Evolutionary conservation across 2,888 invertebrate genomes (phyloP), one percentile per base, ranked within the genome.

Genomic region (Steinernema scapterisci): DNA sequence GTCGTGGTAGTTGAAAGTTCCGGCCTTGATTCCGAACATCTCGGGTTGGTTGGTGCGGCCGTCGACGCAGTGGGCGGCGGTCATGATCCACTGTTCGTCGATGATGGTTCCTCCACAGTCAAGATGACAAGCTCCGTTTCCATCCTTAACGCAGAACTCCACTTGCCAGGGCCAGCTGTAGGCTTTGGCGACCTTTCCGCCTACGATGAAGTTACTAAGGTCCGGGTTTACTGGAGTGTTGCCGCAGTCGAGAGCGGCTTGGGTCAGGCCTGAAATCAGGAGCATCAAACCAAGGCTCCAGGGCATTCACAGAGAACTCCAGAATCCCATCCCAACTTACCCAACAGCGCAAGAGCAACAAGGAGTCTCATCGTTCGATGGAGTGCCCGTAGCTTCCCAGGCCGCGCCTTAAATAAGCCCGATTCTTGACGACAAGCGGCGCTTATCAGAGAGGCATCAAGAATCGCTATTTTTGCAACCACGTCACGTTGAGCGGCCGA

Each of bases 81-180:
- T 54, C 56, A 75, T 63, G 23, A 75, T 46, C 75, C 74, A 75
- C 21, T 74, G 44, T 13, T 73, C 31, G 54, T 73, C 73, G 52
- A 75, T 74, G 16, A 75, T 45, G 3, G 56, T 43, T 16, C 75
- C 75, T 44, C 75, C 75, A 48, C 75, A 75, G 25, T 23, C 16
- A 27, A 74, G 56, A n/a, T 25, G 38, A n/a, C 73, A 56, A n/a
- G 13, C 23, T 23, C 73, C 73, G 46, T 71, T 31, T 19, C 38
- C 70, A 44, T 73, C 56, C 27, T 70, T 70, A 23, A 70, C 43
- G 46, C 74, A 74, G 43, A 74, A 45, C 43, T 74, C 76, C 0
- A 43, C 76, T 52, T 76, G 75, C 76, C 76, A 76, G 27, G 76
- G 76, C 76, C 76, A 76, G 70, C 72, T 72, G 52, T 77, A 76